Evolutionary conservation across 2,888 invertebrate species (phyloP), one percentile per base, ranked within the genome.

Genomic region (Candidula unifasciata): DNA sequence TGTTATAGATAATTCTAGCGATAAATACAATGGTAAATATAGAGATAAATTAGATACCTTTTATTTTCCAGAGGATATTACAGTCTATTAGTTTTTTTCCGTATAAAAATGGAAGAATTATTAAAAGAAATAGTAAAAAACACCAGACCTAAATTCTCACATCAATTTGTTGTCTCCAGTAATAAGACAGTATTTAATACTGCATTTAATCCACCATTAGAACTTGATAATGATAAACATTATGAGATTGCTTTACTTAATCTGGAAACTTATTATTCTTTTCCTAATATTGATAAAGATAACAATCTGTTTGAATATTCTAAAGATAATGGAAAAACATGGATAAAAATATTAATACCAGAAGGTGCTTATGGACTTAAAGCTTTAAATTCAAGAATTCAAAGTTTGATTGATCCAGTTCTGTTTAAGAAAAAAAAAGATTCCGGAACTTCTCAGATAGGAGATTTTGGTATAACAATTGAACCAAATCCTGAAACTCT

Each of bases 221-320:
- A 69, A 35, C 21, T 81, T 57, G 35, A 81, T 54, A 33, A n/a
- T n/a, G n/a, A n/a, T n/a, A n/a, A 18, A 81, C 54, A 69, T 27
- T 81, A 81, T 54, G 81, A 81, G n/a, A 81, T 81, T 35, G 81
- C 81, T n/a, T 69, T 81, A 54, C 37, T 81, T 69, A 78, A 78
- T 78, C 37, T 81, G n/a, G 81, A 81, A 57, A 81, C 81, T 1
- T 81, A 81, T 71, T 73, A 81, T 71, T 73, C 73, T n/a, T 81
- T 81, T 57, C 33, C 69, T 57, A 71, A 74, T 18, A 74, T 74
- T 54, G 1, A 3, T 30, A 54, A 74, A 33, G 54, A 54, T 18
- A 30, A 74, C 27, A 54, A 74, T 54, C 2, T 74, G 16, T 52
- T 74, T 74, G 33, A 74, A 21, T 74, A 74, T 73, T 73, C 73